Percentiles rank a stretch among this genome's conserved stretches.
Conservation (phyloP, 1,140 invertebrate genomes). For the Leptopilina boulardi region DNA sequence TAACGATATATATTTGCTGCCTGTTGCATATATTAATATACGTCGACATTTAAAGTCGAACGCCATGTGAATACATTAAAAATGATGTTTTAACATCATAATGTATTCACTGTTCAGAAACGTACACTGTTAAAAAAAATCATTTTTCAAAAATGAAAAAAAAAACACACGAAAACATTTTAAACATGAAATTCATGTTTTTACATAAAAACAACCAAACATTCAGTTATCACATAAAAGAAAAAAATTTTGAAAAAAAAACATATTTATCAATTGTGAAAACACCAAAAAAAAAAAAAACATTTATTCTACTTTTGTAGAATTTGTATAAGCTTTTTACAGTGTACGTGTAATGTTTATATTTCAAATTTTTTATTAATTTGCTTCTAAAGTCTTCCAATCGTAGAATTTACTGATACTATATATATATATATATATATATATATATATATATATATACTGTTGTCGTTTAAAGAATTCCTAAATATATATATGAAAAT, state of each 20-base stretch:
- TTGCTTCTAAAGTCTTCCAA: constrained; percentile 7
- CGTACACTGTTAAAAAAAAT: constrained; percentile 12
- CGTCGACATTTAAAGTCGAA: constrained; percentile 19
- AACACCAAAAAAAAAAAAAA: neutral
- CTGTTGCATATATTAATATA: neutral
- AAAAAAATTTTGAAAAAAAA: neutral
- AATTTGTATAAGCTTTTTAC: constrained; percentile 24
- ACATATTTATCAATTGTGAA: constrained; percentile 4
- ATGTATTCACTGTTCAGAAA: neutral
- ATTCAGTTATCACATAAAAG: neutral
- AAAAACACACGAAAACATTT: neutral
- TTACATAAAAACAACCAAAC: neutral
- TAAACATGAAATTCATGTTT: neutral
- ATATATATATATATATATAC: too few species aligned
- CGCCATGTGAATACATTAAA: neutral
- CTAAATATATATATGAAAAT: neutral
- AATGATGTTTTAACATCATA: neutral
- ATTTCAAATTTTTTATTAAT: constrained; percentile 15
- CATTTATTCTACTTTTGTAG: constrained; percentile 28
- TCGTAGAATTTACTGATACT: constrained; percentile 31
- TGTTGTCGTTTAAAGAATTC: constrained; percentile 32
- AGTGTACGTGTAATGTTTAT: constrained; percentile 25
- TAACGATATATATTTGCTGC: constrained; percentile 30
- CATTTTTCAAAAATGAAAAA: neutral
- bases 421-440: neutral